Evolutionary conservation across 2,797 vertebrate species (phyloP).

Genomic region (Poecilia wingei): DNA sequence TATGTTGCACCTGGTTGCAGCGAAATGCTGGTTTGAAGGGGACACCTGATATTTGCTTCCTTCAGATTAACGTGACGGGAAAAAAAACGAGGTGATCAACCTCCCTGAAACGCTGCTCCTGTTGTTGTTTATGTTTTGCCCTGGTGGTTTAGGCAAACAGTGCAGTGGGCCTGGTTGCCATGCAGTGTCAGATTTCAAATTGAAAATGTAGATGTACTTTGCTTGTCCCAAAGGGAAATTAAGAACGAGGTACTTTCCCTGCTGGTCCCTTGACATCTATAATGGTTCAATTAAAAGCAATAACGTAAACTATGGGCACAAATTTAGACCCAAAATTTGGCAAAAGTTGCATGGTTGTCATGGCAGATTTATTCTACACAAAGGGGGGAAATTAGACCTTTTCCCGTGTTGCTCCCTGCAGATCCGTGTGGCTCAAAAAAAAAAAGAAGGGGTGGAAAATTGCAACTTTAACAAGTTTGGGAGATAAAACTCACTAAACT

Average conservation of each 20-base stretch:
- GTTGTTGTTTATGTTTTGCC: background rate
- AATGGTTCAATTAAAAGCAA: background rate
- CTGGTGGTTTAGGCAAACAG: background rate
- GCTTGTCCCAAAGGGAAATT: background rate
- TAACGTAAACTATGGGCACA: background rate
- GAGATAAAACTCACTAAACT: constrained; percentile 74
- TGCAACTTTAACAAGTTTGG: constrained; percentile 73
- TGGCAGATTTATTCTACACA: background rate
- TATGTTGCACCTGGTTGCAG: background rate
- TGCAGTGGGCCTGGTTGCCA: background rate
- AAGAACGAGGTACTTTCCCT: background rate
- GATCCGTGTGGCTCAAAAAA: constrained; percentile 43
- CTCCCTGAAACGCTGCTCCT: background rate
- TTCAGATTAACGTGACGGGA: background rate
- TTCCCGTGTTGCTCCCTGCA: constrained; percentile 41
- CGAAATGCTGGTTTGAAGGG: background rate
- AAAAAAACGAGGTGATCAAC: background rate
- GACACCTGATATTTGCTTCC: background rate
- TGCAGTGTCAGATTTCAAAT: background rate
- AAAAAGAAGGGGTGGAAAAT: constrained; percentile 40
- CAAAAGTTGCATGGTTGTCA: background rate
- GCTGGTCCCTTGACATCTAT: background rate
- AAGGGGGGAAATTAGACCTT: background rate
- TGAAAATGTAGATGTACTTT: background rate
- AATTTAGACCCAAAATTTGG: background rate